Evolutionary conservation across 2,113 vertebrate species (phyloP).

Genomic region (Pycnonotus jocosus): DNA sequence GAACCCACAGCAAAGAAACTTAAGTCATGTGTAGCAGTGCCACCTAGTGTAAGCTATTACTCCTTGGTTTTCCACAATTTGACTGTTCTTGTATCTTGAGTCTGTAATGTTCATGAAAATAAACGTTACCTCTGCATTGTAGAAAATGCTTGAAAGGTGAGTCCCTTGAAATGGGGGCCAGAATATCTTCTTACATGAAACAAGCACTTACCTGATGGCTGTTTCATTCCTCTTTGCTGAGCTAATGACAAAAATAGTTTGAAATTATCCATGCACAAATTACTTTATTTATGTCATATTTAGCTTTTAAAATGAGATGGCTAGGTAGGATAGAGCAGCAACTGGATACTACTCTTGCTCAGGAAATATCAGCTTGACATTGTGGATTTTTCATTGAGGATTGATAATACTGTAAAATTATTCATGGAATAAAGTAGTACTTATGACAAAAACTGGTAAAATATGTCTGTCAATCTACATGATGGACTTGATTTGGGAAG

Average conservation of each 20-base stretch:
- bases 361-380: neutral
- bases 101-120: neutral
- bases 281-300: neutral
- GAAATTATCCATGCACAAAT: neutral
- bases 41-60: constrained; percentile 32
- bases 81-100: neutral
- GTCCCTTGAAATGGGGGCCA: neutral
- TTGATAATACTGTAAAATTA: neutral
- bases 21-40: neutral
- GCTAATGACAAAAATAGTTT: neutral
- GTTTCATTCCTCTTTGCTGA: neutral
- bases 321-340: neutral
- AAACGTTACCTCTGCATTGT: neutral
- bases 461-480: neutral
- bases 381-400: neutral
- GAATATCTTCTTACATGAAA: neutral
- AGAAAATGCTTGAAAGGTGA: neutral
- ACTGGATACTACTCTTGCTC: neutral
- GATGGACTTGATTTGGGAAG: neutral
- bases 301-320: neutral
- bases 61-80: neutral
- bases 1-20: neutral
- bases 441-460: neutral
- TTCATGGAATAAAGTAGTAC: neutral
- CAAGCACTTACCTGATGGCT: neutral